phyloP scores from a whole-genome alignment of 2,888 invertebrate species.

The Mellilla xanthometata region DNA sequence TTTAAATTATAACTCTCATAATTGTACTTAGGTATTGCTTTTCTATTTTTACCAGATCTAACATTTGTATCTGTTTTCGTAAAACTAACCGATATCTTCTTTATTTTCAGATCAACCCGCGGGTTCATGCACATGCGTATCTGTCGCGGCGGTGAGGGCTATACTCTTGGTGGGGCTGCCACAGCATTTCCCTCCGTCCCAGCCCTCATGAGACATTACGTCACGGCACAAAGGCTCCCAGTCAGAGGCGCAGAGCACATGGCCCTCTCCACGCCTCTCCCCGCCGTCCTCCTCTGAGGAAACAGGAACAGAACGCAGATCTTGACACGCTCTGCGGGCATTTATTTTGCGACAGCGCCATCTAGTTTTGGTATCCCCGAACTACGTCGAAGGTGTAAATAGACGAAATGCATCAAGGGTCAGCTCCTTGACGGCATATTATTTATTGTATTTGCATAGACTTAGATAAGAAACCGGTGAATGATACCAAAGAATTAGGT shows the following conservation, averaged over 20 bases:
- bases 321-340: slow-evolving; percentile 16
- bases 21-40: no score
- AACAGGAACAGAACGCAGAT: slow-evolving; percentile 16
- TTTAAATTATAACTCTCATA: neutral
- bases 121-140: slow-evolving; percentile 99
- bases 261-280: slow-evolving; percentile 95
- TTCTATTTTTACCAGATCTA: no score
- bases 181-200: slow-evolving; percentile 96
- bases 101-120: slow-evolving; percentile 92
- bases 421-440: slow-evolving; percentile 43
- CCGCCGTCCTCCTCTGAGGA: slow-evolving; percentile 88
- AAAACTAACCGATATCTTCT: no score
- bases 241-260: slow-evolving; percentile 98
- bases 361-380: slow-evolving; percentile 11
- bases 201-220: slow-evolving; percentile 96
- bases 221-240: slow-evolving; percentile 94
- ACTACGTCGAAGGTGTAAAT: slow-evolving; percentile 38
- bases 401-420: slow-evolving; percentile 24
- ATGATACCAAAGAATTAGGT: slow-evolving; percentile 74
- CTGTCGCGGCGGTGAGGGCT: slow-evolving; percentile 90
- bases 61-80: no score
- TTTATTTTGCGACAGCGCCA: slow-evolving; percentile 13
- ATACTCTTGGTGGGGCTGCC: slow-evolving; percentile 95
- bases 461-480: slow-evolving; percentile 62
- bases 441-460: slow-evolving; percentile 51